phyloP scores from a whole-genome alignment of 2,113 vertebrate species.

The Datnioides undecimradiatus region DNA sequence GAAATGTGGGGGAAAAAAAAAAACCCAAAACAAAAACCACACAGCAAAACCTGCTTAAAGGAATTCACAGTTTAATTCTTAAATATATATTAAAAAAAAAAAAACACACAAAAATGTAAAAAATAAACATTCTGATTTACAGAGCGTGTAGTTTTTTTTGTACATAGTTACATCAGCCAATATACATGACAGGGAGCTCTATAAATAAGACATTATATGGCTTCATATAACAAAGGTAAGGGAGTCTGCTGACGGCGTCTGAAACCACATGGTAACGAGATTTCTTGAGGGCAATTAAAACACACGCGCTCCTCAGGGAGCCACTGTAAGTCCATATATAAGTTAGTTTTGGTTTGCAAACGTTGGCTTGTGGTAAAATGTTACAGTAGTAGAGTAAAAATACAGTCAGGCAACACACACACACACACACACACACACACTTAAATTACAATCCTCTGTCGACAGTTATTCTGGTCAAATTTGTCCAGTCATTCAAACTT shows the following conservation, averaged over 20 bases:
- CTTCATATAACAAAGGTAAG: not conserved
- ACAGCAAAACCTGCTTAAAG: not conserved
- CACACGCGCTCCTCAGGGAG: too few relatives aligned
- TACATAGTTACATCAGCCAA: not conserved
- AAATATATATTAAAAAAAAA: constrained; percentile 29
- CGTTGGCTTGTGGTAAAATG: not conserved
- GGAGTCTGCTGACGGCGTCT: not conserved
- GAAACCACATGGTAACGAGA: not conserved
- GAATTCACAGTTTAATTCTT: constrained; percentile 65
- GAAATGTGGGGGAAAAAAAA: not conserved
- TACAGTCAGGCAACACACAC: not conserved
- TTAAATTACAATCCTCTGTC: constrained; percentile 1
- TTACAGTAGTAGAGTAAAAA: constrained; percentile 4
- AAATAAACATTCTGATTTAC: constrained; percentile 6
- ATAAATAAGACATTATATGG: constrained; percentile 52
- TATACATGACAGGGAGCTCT: not conserved
- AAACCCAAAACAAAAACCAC: too few relatives aligned
- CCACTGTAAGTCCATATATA: not conserved
- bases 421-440: not conserved
- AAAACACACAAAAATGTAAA: constrained; percentile 1
- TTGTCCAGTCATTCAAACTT: constrained; percentile 57
- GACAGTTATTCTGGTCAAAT: not conserved
- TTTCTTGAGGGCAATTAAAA: not conserved
- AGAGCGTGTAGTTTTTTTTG: constrained; percentile 6
- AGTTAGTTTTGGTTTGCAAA: not conserved